phyloP scores from a whole-genome alignment of 2,113 vertebrate genomes.

The Dipodomys ordii region DNA sequence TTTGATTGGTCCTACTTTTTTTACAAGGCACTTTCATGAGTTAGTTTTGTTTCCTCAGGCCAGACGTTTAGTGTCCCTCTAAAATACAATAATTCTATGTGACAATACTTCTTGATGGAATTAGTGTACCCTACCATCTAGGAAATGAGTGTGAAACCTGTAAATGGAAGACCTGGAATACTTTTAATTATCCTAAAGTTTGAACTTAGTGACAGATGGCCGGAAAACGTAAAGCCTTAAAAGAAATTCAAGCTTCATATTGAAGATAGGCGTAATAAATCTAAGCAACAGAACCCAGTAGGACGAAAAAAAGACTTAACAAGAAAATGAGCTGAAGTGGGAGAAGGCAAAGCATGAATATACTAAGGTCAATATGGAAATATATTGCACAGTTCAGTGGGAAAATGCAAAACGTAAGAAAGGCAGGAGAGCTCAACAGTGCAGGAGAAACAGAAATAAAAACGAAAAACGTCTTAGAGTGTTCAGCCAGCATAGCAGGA shows the following conservation, averaged over 20 bases:
- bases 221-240: neutral
- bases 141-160: neutral
- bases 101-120: neutral
- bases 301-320: neutral
- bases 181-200: neutral
- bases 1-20: neutral
- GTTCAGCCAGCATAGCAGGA: neutral
- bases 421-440: neutral
- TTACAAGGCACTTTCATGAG: neutral
- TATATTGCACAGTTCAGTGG: neutral
- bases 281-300: neutral
- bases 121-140: neutral
- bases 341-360: neutral
- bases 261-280: neutral
- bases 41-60: neutral
- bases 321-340: neutral
- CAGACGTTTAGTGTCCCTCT: neutral
- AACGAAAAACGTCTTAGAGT: neutral
- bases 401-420: neutral
- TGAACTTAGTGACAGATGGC: neutral
- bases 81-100: neutral
- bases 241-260: neutral
- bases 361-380: neutral
- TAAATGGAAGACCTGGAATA: neutral
- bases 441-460: neutral